These are phyloP conservation scores for Erebia aethiops DNA, from an alignment of 2,888 invertebrate species.

Conservation along the genomic window DNA sequence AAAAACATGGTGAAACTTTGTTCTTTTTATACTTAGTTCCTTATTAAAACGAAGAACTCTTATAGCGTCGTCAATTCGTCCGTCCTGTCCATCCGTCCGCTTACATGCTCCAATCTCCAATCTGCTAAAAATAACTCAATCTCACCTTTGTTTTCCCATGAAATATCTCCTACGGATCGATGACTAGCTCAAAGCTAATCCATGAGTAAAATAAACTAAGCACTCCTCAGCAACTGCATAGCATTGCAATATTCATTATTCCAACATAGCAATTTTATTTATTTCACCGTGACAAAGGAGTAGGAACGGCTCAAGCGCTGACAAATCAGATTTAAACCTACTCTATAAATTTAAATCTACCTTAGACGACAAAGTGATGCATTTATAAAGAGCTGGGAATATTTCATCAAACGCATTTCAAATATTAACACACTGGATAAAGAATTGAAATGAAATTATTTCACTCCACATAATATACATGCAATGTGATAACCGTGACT, in stretches of 20 bases:
- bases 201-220: background rate
- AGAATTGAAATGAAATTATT: background rate
- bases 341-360: constrained; percentile 5
- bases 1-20: no score
- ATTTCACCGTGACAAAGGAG: background rate
- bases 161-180: background rate
- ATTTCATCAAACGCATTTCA: background rate
- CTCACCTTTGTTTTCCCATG: no score
- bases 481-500: no score
- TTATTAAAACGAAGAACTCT: no score
- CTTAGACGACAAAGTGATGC: background rate
- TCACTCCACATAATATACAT: no score
- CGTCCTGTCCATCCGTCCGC: no score
- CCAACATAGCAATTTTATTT: background rate
- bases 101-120: no score
- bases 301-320: background rate
- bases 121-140: no score
- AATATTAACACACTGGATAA: background rate
- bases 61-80: no score
- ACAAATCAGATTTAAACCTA: background rate
- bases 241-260: constrained; percentile 5
- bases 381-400: background rate
- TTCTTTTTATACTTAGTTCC: no score
- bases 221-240: background rate
- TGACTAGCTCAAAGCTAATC: background rate